Evolutionary conservation across 1,140 invertebrate genomes (phyloP), one percentile per base, ranked within the genome.

Genomic region (Microplitis mediator): DNA sequence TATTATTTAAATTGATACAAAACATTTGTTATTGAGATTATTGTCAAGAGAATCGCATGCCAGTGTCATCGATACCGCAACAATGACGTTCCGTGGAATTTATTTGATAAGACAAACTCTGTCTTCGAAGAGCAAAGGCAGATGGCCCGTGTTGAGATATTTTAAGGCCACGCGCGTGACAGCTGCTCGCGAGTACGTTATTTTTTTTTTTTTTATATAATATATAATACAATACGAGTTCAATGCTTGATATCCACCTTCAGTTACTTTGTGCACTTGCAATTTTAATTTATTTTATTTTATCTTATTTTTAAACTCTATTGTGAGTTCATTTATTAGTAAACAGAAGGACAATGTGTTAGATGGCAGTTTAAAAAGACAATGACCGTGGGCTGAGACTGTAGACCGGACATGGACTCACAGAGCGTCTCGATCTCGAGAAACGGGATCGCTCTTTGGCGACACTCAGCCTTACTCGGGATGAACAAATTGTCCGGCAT

Each of bases 361-460:
- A 50, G 63, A 50, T 9, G 39, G 34, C 14, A 68, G 58, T 58
- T 69, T 54, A 54, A 70, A 50, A 74, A 79, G 72, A 83, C 78
- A 78, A 82, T 78, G 75, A 74, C 45, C 73, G 62, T 39, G 0
- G 39, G 2, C 39, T 2, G 39, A 39, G 6, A 39, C 52, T n/a
- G 51, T 73, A 79, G 73, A 81, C 78, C 78, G 78, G 80, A 81
- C 78, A 80, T 75, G 77, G 69, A 67, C 39, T 77, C 78, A 74
- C 74, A 69, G 58, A 81, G 75, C 77, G 77, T 79, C 80, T 54
- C 39, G 39, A 39, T 39, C 39, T 39, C 62, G 23, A 63, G 51
- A 58, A 75, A 75, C 73, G 74, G 70, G 51, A 64, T 71, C 34
- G 61, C 50, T 61, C 75, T 71, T 60, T 67, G 69, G 74, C 73